Base-by-base conservation (phyloP, 2,797 vertebrate species). In the Garrulus glandarius region DNA sequence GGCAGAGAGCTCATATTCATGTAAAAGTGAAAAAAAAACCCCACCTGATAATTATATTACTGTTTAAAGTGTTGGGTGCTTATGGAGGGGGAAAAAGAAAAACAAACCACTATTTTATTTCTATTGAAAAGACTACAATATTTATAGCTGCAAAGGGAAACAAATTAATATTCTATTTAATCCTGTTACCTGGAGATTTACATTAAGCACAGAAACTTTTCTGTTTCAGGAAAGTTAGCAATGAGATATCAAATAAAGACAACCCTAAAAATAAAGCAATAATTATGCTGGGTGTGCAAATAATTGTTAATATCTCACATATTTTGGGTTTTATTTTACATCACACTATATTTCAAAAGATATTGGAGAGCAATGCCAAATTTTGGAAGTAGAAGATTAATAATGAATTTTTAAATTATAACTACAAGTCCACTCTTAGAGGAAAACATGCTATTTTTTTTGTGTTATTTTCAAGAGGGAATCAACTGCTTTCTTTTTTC, bases 231-330 rank as follows among this genome's bases (percentile, higher is more conserved):
- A 92, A 97, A 96, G 29, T 32, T 67, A 94, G 56, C 76, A 94
- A 77, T 59, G 60, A 67, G 57, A 79, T 41, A 75, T 46, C 9
- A 39, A 84, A 92, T 37, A 64, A 84, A 88, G 49, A 93, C 81
- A 68, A 56, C 87, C 55, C 89, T 93, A 91, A 96, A 97, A 96
- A 93, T 41, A 81, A 96, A 92, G 88, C 65, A 94, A 96, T 92
- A 81, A 94, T 63, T 72, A 94, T n/a, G 36, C 61, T 56, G 61
- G 79, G 64, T 72, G 96, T 89, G 70, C 6, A 71, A 36, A 15
- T 23, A 65, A 12, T 8, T 41, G 18, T 34, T 16, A 47, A 8
- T 15, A 65, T 53, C 6, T 53, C 34, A 34, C 6, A 17, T 79
- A 81, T 60, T 50, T 78, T 59, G 46, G 46, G 8, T 61, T 89